phyloP scores from a whole-genome alignment of 2,888 invertebrate species.

The Brachypalpus laphriformis region DNA sequence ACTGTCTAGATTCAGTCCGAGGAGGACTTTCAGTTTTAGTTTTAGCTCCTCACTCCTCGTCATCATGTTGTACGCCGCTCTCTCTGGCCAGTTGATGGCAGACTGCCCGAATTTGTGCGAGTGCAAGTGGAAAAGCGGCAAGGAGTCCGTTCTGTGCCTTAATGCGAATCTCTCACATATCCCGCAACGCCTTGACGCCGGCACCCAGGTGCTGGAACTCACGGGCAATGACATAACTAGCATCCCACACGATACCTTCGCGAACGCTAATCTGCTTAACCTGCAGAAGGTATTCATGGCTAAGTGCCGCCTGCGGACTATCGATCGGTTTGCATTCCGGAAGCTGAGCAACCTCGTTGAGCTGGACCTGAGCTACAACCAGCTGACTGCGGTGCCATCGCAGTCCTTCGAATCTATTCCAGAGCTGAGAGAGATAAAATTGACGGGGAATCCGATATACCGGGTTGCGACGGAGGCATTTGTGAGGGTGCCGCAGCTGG shows the following conservation, averaged over 20 bases:
- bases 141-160: slow-evolving; percentile 92
- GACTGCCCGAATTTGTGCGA: slow-evolving; percentile 91
- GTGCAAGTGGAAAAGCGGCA: slow-evolving; percentile 95
- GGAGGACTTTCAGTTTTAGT: slow-evolving; percentile 52
- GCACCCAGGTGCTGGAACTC: slow-evolving; percentile 91
- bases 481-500: slow-evolving; percentile 86
- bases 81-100: slow-evolving; percentile 81
- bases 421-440: slow-evolving; percentile 89
- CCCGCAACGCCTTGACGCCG: slow-evolving; percentile 89
- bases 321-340: slow-evolving; percentile 90
- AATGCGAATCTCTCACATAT: slow-evolving; percentile 89
- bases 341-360: slow-evolving; percentile 92
- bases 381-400: slow-evolving; percentile 87
- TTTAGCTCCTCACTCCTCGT: slow-evolving; percentile 65
- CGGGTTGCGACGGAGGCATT: slow-evolving; percentile 89
- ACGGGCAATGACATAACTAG: slow-evolving; percentile 88
- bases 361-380: slow-evolving; percentile 90
- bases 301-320: slow-evolving; percentile 87
- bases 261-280: slow-evolving; percentile 89
- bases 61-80: slow-evolving; percentile 74
- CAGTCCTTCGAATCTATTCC: slow-evolving; percentile 89
- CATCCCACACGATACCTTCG: slow-evolving; percentile 89
- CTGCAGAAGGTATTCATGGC: slow-evolving; percentile 91
- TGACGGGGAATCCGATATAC: slow-evolving; percentile 90
- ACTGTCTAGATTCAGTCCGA: slow-evolving; percentile 37